Conservation (phyloP, 1,140 invertebrate genomes). For the Anastatus disparis region DNA sequence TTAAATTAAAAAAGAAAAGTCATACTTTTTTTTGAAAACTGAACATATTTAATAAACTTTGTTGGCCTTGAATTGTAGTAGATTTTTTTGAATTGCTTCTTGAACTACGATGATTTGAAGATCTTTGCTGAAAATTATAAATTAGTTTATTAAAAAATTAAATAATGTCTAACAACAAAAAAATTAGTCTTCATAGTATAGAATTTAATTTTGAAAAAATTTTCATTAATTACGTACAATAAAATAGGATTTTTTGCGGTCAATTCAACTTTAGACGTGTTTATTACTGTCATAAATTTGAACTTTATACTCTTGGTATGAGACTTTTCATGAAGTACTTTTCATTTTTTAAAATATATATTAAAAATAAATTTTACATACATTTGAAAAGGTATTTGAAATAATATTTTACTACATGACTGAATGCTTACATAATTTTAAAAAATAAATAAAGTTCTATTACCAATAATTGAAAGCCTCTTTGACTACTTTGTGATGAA, state of each 20-base stretch:
- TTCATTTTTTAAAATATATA: too few relatives aligned
- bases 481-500: constrained; percentile 28
- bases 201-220: too few relatives aligned
- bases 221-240: too few relatives aligned
- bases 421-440: background rate
- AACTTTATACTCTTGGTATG: constrained; percentile 1
- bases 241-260: too few relatives aligned
- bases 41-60: constrained; percentile 56
- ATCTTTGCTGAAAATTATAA: constrained; percentile 30
- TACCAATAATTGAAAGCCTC: constrained; percentile 28
- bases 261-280: too few relatives aligned
- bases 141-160: background rate
- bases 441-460: background rate
- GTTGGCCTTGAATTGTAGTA: constrained; percentile 46
- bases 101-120: constrained; percentile 45
- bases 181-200: too few relatives aligned
- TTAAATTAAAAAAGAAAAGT: background rate
- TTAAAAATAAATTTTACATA: background rate
- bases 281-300: too few relatives aligned
- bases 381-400: too few relatives aligned
- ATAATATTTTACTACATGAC: background rate
- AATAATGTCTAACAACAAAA: background rate
- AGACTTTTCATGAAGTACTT: too few relatives aligned
- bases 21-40: constrained; percentile 54
- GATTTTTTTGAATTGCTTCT: constrained; percentile 43